Evolutionary conservation across 2,888 invertebrate genomes (phyloP), one percentile per base, ranked within the genome.

Genomic region (Darwinula stevensoni): DNA sequence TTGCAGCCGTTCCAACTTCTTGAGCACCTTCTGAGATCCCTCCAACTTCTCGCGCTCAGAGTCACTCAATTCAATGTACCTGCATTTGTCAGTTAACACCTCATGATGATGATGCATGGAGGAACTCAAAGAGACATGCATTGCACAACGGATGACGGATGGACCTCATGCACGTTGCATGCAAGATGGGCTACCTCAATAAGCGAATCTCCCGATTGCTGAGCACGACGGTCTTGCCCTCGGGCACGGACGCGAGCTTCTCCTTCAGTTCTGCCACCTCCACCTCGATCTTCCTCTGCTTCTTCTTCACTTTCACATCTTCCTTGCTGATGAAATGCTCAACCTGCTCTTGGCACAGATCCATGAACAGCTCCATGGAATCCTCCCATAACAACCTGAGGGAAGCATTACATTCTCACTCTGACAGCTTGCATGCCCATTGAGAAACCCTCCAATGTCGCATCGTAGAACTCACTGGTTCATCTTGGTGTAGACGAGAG

Each of bases 11-110:
- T 84, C 82, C 36, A 84, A 53, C 48, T 84, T 84, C 45, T 73
- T 74, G 1, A 82, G 82, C 37, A 84, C 82, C 56, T 84, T 84
- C 45, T 78, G 71, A 32, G 73, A 74, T 22, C 76, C 74, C 50
- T 78, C 80, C 13, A 84, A 54, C 48, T 80, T 80, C 42, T 80
- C 80, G 44, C 80, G 78, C 46, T 84, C 82, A 39, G 80, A 80
- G 42, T 82, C 78, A 13, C 80, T 80, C 32, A 84, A 61, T 44
- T 80, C 78, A 50, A 84, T 63, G 53, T 82, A 78, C 45, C 75
- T 67, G 39, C 33, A 36, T 22, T 11, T 31, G 14, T 27, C 3
- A 17, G 14, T 14, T 9, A 32, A 14, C 14, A 26, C n/a, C n/a
- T n/a, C n/a, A n/a, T n/a, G n/a, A n/a, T n/a, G n/a, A n/a, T n/a